Base-by-base conservation (phyloP, 2,113 vertebrate genomes). In the Ctenodactylus gundi region DNA sequence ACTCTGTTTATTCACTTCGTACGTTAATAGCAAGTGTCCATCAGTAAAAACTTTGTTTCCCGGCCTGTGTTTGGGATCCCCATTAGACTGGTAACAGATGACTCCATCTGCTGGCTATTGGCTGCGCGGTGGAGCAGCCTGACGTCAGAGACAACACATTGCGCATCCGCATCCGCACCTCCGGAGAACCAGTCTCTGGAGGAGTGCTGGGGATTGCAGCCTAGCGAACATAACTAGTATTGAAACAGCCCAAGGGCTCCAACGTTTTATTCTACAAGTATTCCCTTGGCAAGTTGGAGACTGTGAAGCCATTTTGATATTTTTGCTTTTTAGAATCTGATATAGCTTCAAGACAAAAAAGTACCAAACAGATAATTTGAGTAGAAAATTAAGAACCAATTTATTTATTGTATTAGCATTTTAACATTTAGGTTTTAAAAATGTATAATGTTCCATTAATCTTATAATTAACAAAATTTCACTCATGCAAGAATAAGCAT, bases 1-100 rank as follows among this genome's bases (percentile, higher is more conserved):
- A 70, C 53, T 95, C 70, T 80, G 76, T 90, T 87, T 96, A 93
- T 73, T 97, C 72, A 58, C 76, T 97, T 94, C 64, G 92, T 88
- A 18, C 21, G 41, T 91, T 44, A 67, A 86, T 46, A 93, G 46
- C 1, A 3, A 94, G 85, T 85, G 80, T 81, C 83, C 90, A 84
- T 87, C 93, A 94, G 88, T 86, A 92, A 97, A 97, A 97, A 94
- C 95, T 97, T 98, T 29, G 91, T 98, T 97, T 97, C 92, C 95
- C 78, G 60, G 95, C 34, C 2, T 96, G 91, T 97, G 91, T 97
- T 96, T 72, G 97, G 97, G 95, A 97, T 97, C 64, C 81, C 96
- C 10, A 0, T 93, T 25, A 93, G 83, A 58, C 81, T 84, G 58
- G 91, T 76, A 72, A 89, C 85, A 95, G 96, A 96, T 98, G 97